Conservation (phyloP, 2,888 invertebrate species). For the Meghimatium bilineatum region DNA sequence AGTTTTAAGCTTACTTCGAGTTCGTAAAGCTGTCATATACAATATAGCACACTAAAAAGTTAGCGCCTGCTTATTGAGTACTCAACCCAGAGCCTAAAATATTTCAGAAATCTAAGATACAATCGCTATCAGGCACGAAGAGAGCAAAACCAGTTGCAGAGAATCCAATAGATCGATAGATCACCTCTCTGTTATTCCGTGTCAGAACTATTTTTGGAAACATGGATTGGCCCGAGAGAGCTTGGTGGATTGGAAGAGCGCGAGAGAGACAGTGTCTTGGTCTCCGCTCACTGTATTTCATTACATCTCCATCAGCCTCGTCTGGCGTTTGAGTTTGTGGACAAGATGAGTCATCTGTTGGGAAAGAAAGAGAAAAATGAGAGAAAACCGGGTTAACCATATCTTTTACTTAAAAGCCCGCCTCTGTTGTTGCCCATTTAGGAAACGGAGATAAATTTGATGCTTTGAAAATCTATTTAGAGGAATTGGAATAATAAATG, state of each 20-base stretch:
- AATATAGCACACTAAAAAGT: not conserved
- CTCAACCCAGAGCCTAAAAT: not conserved
- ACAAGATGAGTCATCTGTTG: conserved; percentile 30
- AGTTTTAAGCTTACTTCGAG: not conserved
- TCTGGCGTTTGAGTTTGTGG: conserved; percentile 7
- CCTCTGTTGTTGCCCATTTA: not conserved
- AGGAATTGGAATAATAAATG: not conserved
- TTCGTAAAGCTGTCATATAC: not conserved
- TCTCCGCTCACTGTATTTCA: conserved; percentile 13
- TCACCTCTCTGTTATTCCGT: conserved; percentile 17
- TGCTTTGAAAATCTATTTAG: not conserved
- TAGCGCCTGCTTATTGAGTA: not conserved
- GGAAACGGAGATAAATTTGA: not conserved
- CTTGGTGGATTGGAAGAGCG: not conserved
- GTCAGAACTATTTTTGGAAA: conserved; percentile 6
- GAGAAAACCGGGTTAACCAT: not conserved
- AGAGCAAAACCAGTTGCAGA: not conserved
- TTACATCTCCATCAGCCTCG: conserved; percentile 15
- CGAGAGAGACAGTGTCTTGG: not conserved
- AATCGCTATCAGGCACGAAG: not conserved
- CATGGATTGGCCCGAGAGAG: conserved; percentile 1
- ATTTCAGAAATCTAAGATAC: not conserved
- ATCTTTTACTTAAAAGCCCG: not conserved
- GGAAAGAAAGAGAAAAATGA: not conserved
- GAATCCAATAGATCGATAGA: conserved; percentile 30